Percentiles rank a stretch among this genome's conserved stretches.
Evolutionary conservation across 2,797 vertebrate species (phyloP).

Genomic region (Aphelocoma californica): DNA sequence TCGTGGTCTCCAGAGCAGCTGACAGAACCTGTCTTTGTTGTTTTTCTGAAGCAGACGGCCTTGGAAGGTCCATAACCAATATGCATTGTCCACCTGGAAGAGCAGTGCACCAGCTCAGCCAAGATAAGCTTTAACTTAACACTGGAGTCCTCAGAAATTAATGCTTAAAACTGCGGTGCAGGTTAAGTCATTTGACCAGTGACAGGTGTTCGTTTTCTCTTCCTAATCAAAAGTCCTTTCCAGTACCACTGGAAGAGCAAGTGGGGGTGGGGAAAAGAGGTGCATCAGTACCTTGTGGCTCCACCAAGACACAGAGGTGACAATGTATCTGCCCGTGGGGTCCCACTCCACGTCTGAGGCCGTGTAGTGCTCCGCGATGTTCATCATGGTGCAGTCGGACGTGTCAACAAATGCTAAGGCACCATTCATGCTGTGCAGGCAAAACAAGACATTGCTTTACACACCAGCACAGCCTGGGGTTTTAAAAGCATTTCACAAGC

Average conservation of each 20-base stretch:
- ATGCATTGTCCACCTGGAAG: slow-evolving; percentile 94
- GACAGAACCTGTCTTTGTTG: slow-evolving; percentile 97
- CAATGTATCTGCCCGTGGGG: slow-evolving; percentile 92
- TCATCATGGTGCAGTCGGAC: slow-evolving; percentile 98
- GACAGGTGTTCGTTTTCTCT: background rate
- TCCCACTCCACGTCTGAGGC: slow-evolving; percentile 98
- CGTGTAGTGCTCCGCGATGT: slow-evolving; percentile 97
- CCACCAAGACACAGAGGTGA: slow-evolving; percentile 99
- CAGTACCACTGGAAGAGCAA: background rate
- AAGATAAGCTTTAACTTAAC: background rate
- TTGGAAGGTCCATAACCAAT: slow-evolving; percentile 99
- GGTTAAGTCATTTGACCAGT: background rate
- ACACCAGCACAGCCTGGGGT: background rate
- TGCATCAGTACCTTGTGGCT: slow-evolving; percentile 89
- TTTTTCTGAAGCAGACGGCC: slow-evolving; percentile 97
- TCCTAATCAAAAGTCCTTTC: background rate
- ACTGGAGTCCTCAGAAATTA: background rate
- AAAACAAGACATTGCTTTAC: background rate
- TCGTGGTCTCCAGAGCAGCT: slow-evolving; percentile 95
- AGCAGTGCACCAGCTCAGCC: background rate
- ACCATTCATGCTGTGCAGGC: slow-evolving; percentile 89
- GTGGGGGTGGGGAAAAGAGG: too few relatives aligned
- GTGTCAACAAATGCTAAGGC: slow-evolving; percentile 97
- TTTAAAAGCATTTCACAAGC: background rate
- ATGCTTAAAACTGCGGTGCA: background rate